A percentile compares a stretch with the other conserved stretches of the same genome.
Conservation (phyloP, 2,113 vertebrate species). For the Maylandia zebra region DNA sequence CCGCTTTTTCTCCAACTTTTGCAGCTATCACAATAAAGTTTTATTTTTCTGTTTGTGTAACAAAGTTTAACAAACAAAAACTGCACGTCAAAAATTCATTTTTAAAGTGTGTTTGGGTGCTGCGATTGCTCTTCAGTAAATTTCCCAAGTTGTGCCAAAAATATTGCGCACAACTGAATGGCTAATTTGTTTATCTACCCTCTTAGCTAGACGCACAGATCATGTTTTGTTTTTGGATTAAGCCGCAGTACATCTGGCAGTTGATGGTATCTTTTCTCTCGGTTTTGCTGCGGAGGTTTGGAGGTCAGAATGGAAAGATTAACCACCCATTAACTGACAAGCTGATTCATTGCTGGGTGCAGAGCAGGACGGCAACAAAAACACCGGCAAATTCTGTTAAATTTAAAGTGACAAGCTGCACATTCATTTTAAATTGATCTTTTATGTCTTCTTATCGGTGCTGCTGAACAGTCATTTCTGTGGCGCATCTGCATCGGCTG, state of each 20-base stretch:
- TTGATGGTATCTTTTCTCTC: conserved; percentile 23
- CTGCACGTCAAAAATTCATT: background rate
- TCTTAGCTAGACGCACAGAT: background rate
- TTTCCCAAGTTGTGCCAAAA: background rate
- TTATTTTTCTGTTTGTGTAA: background rate
- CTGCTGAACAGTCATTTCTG: background rate
- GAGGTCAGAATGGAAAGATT: conserved; percentile 46
- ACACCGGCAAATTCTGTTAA: background rate
- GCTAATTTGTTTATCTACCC: conserved; percentile 9
- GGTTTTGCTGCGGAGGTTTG: conserved; percentile 34
- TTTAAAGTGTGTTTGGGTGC: background rate
- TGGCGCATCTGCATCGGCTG: background rate
- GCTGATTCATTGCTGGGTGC: conserved; percentile 20
- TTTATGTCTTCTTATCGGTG: background rate
- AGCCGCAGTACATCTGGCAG: background rate
- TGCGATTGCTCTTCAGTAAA: background rate
- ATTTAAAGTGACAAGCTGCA: background rate
- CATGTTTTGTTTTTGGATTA: conserved; percentile 24
- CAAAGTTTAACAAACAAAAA: background rate
- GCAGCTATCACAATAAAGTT: background rate
- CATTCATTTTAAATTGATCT: background rate
- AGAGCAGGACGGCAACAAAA: background rate
- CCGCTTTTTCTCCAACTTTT: background rate
- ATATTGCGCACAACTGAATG: background rate
- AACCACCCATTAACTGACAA: conserved; percentile 34